These are phyloP conservation scores for Synanthedon tipuliformis DNA, from an alignment of 2,888 invertebrate genomes.

Conservation along the genomic window DNA sequence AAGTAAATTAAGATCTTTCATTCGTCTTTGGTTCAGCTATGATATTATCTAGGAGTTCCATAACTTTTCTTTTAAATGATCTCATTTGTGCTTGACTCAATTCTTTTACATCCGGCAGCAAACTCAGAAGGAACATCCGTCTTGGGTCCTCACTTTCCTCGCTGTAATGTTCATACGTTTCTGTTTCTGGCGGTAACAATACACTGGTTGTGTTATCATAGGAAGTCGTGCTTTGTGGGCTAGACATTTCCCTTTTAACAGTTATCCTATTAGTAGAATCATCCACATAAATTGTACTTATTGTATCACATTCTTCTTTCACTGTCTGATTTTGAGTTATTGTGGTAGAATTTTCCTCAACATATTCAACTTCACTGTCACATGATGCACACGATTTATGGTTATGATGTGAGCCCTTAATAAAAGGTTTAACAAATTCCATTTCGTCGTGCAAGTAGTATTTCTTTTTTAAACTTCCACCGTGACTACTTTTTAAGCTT, in stretches of 20 bases:
- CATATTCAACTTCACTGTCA: background rate
- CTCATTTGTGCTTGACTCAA: slow-evolving; percentile 27
- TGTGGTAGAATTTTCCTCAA: background rate
- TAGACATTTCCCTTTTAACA: background rate
- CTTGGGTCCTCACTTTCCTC: slow-evolving; percentile 6
- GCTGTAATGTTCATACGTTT: background rate
- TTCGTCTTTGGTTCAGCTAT: slow-evolving; percentile 6
- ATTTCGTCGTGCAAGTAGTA: slow-evolving; percentile 32
- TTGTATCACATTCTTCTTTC: slow-evolving; percentile 16
- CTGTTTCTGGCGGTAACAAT: background rate
- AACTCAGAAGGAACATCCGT: slow-evolving; percentile 24
- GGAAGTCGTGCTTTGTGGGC: background rate
- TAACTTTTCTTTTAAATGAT: slow-evolving; percentile 25
- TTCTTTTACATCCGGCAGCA: slow-evolving; percentile 28
- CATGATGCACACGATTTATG: background rate
- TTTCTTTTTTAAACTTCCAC: slow-evolving; percentile 24
- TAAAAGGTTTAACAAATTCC: slow-evolving; percentile 29
- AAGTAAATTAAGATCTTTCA: too few species aligned
- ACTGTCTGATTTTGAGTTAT: background rate
- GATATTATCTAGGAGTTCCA: slow-evolving; percentile 23
- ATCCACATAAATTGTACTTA: slow-evolving; percentile 16
- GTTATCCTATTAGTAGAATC: slow-evolving; percentile 7
- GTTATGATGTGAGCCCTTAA: slow-evolving; percentile 10
- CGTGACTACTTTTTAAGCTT: slow-evolving; percentile 24
- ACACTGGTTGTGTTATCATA: background rate